Evolutionary conservation across 2,113 vertebrate genomes (phyloP).

Genomic region (Pipa parva): DNA sequence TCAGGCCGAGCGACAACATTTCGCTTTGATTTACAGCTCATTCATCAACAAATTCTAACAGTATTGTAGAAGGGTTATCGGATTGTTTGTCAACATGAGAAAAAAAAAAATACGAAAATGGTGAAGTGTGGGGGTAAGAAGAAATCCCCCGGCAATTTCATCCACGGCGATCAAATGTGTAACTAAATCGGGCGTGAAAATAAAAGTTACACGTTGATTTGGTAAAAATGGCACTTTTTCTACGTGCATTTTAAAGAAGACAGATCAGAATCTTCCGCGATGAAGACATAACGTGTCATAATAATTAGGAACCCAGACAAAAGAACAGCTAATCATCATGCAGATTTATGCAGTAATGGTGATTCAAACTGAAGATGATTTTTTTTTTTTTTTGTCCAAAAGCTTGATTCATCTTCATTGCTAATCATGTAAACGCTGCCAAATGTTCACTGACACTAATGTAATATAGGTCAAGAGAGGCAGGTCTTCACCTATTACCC

Average conservation of each 20-base stretch:
- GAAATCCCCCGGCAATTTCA: slow-evolving; percentile 59
- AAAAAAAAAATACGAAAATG: slow-evolving; percentile 67
- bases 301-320: slow-evolving; percentile 96
- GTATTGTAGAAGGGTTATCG: slow-evolving; percentile 68
- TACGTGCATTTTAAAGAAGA: slow-evolving; percentile 83
- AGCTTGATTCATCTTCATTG: slow-evolving; percentile 85
- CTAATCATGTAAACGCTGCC: slow-evolving; percentile 82
- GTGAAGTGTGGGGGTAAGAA: not conserved
- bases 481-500: slow-evolving; percentile 88
- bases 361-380: slow-evolving; percentile 84
- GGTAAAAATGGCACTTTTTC: slow-evolving; percentile 81
- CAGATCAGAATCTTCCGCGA: slow-evolving; percentile 91
- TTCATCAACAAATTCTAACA: slow-evolving; percentile 50
- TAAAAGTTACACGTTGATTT: slow-evolving; percentile 84
- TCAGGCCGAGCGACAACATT: slow-evolving; percentile 26
- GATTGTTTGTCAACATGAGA: slow-evolving; percentile 81
- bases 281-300: slow-evolving; percentile 98
- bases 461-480: slow-evolving; percentile 95
- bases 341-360: slow-evolving; percentile 88
- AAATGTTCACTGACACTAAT: slow-evolving; percentile 93
- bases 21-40: slow-evolving; percentile 18
- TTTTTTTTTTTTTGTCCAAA: slow-evolving; percentile 63
- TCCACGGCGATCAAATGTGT: slow-evolving; percentile 80
- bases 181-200: slow-evolving; percentile 83
- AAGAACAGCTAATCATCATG: slow-evolving; percentile 92